phyloP scores from a whole-genome alignment of 2,888 invertebrate species.

The Melinaea menophilus region DNA sequence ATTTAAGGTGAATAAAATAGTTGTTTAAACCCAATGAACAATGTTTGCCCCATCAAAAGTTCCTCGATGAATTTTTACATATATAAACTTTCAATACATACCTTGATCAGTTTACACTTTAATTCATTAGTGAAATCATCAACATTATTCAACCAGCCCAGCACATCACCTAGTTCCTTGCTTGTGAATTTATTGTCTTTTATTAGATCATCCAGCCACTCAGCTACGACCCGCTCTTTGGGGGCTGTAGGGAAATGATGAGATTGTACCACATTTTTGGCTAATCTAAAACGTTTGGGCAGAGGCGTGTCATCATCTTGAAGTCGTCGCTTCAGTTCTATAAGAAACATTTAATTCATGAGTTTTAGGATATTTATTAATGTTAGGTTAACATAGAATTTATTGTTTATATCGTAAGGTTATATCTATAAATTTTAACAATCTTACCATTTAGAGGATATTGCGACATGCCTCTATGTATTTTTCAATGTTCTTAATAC shows the following conservation, averaged over 20 bases:
- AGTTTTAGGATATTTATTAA: background rate
- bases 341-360: conserved; percentile 30
- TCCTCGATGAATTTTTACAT: too few relatives aligned
- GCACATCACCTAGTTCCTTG: conserved; percentile 51
- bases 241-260: conserved; percentile 67
- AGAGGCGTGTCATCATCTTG: conserved; percentile 61
- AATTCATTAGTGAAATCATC: conserved; percentile 60
- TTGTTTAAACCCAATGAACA: too few relatives aligned
- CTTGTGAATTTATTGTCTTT: conserved; percentile 46
- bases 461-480: conserved; percentile 46
- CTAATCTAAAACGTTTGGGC: conserved; percentile 73
- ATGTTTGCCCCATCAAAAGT: too few relatives aligned
- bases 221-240: conserved; percentile 71
- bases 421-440: conserved; percentile 29
- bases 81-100: conserved; percentile 34
- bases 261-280: conserved; percentile 71
- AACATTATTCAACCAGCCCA: conserved; percentile 51
- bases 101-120: conserved; percentile 62
- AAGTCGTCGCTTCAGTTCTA: conserved; percentile 70
- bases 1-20: too few relatives aligned
- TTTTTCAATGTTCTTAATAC: background rate
- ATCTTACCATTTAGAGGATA: conserved; percentile 64
- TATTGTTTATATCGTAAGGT: conserved; percentile 36
- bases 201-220: conserved; percentile 64
- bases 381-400: conserved; percentile 20